Evolutionary conservation across 2,113 vertebrate genomes (phyloP), one percentile per base, ranked within the genome.

Genomic region (Sander vitreus): DNA sequence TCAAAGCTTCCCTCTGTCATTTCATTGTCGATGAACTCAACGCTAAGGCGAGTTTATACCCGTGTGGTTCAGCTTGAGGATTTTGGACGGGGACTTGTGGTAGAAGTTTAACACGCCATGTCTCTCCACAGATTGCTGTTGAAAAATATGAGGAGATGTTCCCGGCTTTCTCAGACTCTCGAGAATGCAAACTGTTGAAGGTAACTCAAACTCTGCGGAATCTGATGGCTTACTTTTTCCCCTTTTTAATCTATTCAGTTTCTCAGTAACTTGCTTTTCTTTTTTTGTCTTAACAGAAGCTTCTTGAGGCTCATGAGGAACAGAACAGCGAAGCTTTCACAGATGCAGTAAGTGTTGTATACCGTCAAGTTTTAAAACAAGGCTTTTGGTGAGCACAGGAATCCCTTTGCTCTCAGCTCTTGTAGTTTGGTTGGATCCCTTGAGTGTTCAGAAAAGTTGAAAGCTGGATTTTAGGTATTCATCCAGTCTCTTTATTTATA

Each of bases 131-230:
- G 98, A 97, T 99, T 12, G 98, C 98, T 0, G 93, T 99, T 47
- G 98, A 98, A 91, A 99, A 99, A 65, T 99, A 99, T 0, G 98
- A 99, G 80, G 98, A 99, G 91, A 99, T 99, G 98, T 99, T 99
- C 90, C 98, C 98, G 0, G 98, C 98, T 0, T 99, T 99, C 94
- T 96, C 98, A 54, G 98, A 99, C 88, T 99, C 98, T 47, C 96
- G 98, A 94, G 98, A 99, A 91, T 99, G 98, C 95, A 98, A 99
- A 88, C 93, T 99, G 84, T 86, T 99, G 93, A 99, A 99, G 96
- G 98, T 99, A 93, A 91, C 91, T 91, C 5, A 0, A 62, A 23
- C 45, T 51, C 63, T 11, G 48, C 72, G 50, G 69, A 73, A 23
- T 72, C 54, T 55, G 0, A 54, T 33, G 9, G n/a, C 60, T 76